Percentiles rank a stretch among this genome's conserved stretches.
Evolutionary conservation across 2,113 vertebrate species (phyloP).

Genomic region (Typhlomys cinereus): DNA sequence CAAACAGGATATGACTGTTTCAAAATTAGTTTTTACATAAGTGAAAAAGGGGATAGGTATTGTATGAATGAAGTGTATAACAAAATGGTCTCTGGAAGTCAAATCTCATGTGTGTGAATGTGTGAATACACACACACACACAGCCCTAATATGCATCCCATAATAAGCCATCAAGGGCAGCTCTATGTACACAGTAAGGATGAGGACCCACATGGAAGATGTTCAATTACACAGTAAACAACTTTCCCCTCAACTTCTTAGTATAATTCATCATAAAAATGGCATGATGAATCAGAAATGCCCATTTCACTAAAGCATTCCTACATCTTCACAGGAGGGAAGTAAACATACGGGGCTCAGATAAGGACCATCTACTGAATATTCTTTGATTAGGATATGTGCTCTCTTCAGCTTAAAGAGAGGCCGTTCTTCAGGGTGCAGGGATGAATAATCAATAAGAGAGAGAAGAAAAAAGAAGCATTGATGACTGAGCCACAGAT

Average conservation of each 20-base stretch:
- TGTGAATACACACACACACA: too few relatives aligned
- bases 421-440: not conserved
- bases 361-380: not conserved
- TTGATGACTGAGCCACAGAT: not conserved
- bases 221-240: not conserved
- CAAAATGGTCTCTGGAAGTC: not conserved
- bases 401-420: not conserved
- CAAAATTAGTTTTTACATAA: not conserved
- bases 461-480: not conserved
- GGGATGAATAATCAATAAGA: constrained; percentile 21
- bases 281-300: not conserved
- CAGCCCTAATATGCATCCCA: too few relatives aligned
- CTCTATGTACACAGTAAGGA: not conserved
- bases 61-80: fast-evolving
- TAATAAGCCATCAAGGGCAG: too few relatives aligned
- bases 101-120: too few relatives aligned
- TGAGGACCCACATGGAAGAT: not conserved
- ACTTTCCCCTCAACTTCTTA: not conserved
- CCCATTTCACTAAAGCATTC: not conserved
- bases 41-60: not conserved
- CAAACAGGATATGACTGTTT: not conserved
- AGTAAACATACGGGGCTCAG: not conserved
- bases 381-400: not conserved
- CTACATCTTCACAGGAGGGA: not conserved
- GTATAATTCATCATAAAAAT: constrained; percentile 9